phyloP scores from a whole-genome alignment of 2,888 invertebrate species.

The Timema podura region DNA sequence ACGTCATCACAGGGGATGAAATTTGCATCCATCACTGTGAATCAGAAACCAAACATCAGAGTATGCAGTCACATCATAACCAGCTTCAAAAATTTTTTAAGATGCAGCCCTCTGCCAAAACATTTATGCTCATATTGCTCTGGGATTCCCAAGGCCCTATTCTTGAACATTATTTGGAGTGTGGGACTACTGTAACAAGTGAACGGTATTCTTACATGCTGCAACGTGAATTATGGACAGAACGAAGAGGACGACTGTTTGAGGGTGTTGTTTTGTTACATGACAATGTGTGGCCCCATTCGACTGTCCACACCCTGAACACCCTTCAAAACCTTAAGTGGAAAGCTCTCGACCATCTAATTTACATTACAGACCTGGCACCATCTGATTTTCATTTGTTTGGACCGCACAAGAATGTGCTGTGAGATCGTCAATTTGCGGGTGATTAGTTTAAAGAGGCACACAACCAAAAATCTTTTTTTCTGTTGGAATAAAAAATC shows the following conservation, averaged over 20 bases:
- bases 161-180: not conserved
- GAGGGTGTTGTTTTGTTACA: not conserved
- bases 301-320: not conserved
- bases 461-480: conserved; percentile 2
- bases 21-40: not conserved
- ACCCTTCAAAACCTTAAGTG: too few species aligned
- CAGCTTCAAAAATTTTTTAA: not conserved
- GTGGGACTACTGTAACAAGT: not conserved
- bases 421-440: not conserved
- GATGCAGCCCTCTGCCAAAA: not conserved
- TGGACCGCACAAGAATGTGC: not conserved
- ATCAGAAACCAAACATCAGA: not conserved
- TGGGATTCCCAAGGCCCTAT: not conserved
- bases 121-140: too few species aligned
- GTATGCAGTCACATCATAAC: not conserved
- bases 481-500: not conserved
- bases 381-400: not conserved
- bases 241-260: not conserved
- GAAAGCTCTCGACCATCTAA: not conserved
- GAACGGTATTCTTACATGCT: not conserved
- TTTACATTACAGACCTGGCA: not conserved
- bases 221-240: not conserved
- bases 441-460: too few species aligned
- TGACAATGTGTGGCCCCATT: not conserved
- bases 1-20: too few species aligned